These are phyloP conservation scores for Oryzias javanicus DNA, from an alignment of 2,113 vertebrate species.

Conservation along the genomic window DNA sequence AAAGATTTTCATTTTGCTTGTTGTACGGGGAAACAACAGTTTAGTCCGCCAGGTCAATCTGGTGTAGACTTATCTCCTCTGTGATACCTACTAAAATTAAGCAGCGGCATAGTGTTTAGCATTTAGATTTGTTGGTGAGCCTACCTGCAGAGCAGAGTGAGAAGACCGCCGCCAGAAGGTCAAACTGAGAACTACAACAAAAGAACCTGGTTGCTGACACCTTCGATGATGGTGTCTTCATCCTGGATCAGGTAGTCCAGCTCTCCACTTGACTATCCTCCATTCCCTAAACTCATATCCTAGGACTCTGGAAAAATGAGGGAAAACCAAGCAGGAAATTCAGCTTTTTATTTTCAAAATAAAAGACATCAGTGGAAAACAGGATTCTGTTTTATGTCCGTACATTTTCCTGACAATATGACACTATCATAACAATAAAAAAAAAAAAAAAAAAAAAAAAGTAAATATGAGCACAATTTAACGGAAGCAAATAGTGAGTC, in stretches of 20 bases:
- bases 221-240: slow-evolving; percentile 92
- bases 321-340: neutral
- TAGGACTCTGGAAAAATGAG: slow-evolving; percentile 47
- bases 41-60: too few relatives aligned
- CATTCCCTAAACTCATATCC: slow-evolving; percentile 84
- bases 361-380: neutral
- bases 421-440: neutral
- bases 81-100: too few relatives aligned
- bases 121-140: neutral
- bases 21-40: too few relatives aligned
- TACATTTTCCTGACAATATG: neutral
- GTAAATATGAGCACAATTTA: too few relatives aligned
- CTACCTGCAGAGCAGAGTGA: slow-evolving; percentile 91
- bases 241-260: slow-evolving; percentile 83
- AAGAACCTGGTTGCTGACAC: slow-evolving; percentile 94
- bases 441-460: too few relatives aligned
- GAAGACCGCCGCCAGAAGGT: slow-evolving; percentile 86
- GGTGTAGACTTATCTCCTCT: too few relatives aligned
- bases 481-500: too few relatives aligned
- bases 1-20: too few relatives aligned
- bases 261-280: slow-evolving; percentile 83
- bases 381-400: neutral
- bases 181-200: slow-evolving; percentile 87
- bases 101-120: too few relatives aligned
- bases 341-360: neutral